A percentile compares a stretch with the other conserved stretches of the same genome.
Conservation (phyloP, 2,797 vertebrate genomes). For the Sebastes variabilis region DNA sequence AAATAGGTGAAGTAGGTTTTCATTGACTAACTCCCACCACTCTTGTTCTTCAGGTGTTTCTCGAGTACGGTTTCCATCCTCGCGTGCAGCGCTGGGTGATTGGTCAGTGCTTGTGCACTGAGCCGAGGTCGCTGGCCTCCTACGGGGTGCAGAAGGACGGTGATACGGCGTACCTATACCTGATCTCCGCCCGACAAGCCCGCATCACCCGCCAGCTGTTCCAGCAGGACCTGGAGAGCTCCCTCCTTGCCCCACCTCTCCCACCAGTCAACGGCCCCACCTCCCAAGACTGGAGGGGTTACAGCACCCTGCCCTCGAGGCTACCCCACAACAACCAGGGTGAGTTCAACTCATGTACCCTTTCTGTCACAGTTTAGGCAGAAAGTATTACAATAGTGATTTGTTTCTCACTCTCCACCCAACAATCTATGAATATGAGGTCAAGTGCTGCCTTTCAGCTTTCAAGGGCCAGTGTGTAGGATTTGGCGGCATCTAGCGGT, state of each 20-base stretch:
- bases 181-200: conserved; percentile 86
- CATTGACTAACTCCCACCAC: not conserved
- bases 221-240: conserved; percentile 85
- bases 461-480: not conserved
- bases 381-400: not conserved
- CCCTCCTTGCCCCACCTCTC: conserved; percentile 64
- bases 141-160: conserved; percentile 89
- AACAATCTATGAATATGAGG: not conserved
- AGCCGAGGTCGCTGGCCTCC: conserved; percentile 86
- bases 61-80: conserved; percentile 91
- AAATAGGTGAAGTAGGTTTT: not conserved
- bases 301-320: conserved; percentile 82
- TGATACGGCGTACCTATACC: conserved; percentile 90
- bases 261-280: conserved; percentile 48
- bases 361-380: not conserved
- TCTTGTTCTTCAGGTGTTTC: conserved; percentile 84
- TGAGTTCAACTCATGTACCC: conserved; percentile 28
- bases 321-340: conserved; percentile 77
- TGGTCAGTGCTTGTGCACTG: conserved; percentile 88
- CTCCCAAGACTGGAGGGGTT: conserved; percentile 76
- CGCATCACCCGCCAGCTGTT: conserved; percentile 83
- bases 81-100: conserved; percentile 95
- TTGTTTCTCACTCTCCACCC: not conserved
- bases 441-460: not conserved
- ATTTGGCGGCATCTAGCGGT: not conserved